Percentiles rank a stretch among this genome's conserved stretches.
Evolutionary conservation across 2,113 vertebrate species (phyloP).

Genomic region (Cygnus buccinator): DNA sequence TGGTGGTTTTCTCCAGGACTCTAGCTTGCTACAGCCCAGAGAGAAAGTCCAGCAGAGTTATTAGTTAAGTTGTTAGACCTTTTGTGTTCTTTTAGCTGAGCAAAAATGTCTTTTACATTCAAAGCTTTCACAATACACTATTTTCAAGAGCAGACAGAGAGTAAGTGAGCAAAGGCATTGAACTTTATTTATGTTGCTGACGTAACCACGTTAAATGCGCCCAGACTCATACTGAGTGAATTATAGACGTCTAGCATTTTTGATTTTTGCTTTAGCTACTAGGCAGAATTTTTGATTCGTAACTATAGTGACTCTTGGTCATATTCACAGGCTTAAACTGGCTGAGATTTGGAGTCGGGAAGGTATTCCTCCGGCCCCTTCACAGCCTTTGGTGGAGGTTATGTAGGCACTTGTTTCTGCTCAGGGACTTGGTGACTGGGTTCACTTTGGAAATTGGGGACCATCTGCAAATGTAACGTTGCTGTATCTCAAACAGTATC

Average conservation of each 20-base stretch:
- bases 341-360: neutral
- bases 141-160: neutral
- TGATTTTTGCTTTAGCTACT: neutral
- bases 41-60: neutral
- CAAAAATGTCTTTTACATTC: neutral
- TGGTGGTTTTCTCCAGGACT: neutral
- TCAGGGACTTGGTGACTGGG: neutral
- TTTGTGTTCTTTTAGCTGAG: neutral
- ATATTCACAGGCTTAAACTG: neutral
- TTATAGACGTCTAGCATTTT: neutral
- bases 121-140: neutral
- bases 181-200: neutral
- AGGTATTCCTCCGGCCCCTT: neutral
- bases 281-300: neutral
- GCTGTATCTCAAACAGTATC: neutral
- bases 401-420: neutral
- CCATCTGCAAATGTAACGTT: neutral
- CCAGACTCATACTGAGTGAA: neutral
- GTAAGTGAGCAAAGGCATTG: neutral
- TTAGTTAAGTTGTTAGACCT: neutral
- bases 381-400: neutral
- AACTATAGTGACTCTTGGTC: neutral
- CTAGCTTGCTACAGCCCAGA: neutral
- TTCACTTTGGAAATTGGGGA: neutral
- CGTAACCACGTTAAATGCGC: neutral